These are phyloP conservation scores for Apolygus lucorum DNA, from an alignment of 1,140 invertebrate genomes.

Conservation along the genomic window DNA sequence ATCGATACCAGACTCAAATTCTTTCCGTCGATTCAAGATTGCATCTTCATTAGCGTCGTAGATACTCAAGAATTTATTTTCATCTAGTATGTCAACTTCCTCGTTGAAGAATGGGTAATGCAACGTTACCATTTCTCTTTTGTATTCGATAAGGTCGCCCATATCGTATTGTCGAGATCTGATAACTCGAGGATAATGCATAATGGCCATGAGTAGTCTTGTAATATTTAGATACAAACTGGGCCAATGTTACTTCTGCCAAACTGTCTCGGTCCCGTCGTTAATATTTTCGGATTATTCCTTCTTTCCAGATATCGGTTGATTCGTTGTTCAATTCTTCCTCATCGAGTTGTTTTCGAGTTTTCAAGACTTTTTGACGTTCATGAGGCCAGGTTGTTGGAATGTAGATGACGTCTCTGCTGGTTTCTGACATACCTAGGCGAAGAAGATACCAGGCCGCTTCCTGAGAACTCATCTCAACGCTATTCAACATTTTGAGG, in stretches of 20 bases:
- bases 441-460: constrained; percentile 41
- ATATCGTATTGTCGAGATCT: constrained; percentile 37
- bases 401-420: constrained; percentile 35
- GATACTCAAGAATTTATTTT: constrained; percentile 36
- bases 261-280: constrained; percentile 33
- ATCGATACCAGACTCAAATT: constrained; percentile 34
- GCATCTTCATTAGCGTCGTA: constrained; percentile 36
- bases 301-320: constrained; percentile 36
- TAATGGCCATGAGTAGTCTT: constrained; percentile 25
- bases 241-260: constrained; percentile 36
- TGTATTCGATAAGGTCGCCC: constrained; percentile 37
- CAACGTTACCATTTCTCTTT: constrained; percentile 38
- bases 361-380: constrained; percentile 19
- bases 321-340: constrained; percentile 26
- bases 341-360: constrained; percentile 20
- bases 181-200: constrained; percentile 34
- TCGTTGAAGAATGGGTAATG: constrained; percentile 37
- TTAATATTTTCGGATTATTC: constrained; percentile 31
- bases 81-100: constrained; percentile 36
- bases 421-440: constrained; percentile 32
- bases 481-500: constrained; percentile 38
- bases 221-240: constrained; percentile 39
- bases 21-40: constrained; percentile 35
- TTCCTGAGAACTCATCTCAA: constrained; percentile 41
- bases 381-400: constrained; percentile 21